phyloP scores from a whole-genome alignment of 2,888 invertebrate genomes.

The Elgonia sp. region DNA sequence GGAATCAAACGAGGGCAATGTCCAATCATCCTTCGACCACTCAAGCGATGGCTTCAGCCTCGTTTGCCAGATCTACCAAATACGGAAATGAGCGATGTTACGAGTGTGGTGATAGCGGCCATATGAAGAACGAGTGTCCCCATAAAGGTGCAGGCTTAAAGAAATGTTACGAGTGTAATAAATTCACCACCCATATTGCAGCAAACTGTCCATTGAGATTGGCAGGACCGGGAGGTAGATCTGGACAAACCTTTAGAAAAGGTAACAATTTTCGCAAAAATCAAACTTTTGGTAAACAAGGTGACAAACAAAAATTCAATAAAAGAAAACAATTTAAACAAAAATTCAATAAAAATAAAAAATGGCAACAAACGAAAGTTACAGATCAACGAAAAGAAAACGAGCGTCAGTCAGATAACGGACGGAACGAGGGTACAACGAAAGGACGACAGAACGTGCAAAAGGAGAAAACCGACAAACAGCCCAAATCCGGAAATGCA shows the following conservation, averaged over 20 bases:
- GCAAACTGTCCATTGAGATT: conserved; percentile 24
- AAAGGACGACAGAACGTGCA: background rate
- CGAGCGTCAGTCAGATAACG: background rate
- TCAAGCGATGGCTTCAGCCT: conserved; percentile 1
- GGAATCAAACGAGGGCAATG: conserved; percentile 9
- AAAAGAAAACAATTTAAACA: conserved; percentile 19
- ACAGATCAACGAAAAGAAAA: conserved; percentile 1
- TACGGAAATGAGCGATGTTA: conserved; percentile 21
- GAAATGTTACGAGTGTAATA: conserved; percentile 32
- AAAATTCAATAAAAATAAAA: conserved; percentile 12
- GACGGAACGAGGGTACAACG: conserved; percentile 4
- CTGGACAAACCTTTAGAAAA: background rate
- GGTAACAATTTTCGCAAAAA: conserved; percentile 57
- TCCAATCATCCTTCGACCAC: background rate
- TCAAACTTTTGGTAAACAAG: conserved; percentile 50
- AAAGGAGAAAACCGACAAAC: background rate
- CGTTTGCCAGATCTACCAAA: conserved; percentile 16
- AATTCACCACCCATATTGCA: background rate
- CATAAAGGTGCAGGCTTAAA: background rate
- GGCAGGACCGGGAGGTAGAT: conserved; percentile 21
- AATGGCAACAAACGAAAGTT: background rate
- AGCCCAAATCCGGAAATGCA: background rate
- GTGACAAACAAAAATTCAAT: conserved; percentile 9
- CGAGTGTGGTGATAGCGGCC: conserved; percentile 14
- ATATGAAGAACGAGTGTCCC: conserved; percentile 29